Evolutionary conservation across 2,113 vertebrate genomes (phyloP), one percentile per base, ranked within the genome.

Genomic region (Oncorhynchus kisutch): DNA sequence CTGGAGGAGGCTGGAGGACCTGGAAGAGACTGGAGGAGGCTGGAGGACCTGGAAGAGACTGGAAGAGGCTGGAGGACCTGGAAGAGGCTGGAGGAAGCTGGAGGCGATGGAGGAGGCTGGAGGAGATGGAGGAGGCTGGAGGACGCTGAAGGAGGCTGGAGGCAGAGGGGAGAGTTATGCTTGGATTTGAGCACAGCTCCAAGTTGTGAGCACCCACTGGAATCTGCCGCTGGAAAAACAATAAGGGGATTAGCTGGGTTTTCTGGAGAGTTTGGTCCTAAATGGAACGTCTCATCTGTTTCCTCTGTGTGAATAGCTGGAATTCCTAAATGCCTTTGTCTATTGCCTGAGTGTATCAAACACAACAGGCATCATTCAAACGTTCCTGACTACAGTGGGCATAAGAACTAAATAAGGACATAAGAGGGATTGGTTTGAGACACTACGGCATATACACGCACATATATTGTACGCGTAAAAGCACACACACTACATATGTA

Each of bases 281-380:
- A 95, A 96, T 96, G 93, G 95, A 94, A 94, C 81, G 96, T 99
- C 96, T 97, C 95, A 94, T 96, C 93, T 92, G 95, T 94, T 97
- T 97, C 96, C 96, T 96, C 94, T 91, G 88, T 92, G 90, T 87
- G 88, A 94, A 95, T 95, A 92, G 92, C 92, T 87, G 78, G 31
- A 85, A 95, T 96, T 93, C 94, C 94, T 91, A 90, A 95, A 95
- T 95, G 94, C 94, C 93, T 96, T 96, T 94, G 94, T 95, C 94
- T 96, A 94, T 94, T 95, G 92, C 92, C 91, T 45, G 78, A 88
- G 83, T 74, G 70, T 74, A 78, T 77, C 60, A 81, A 72, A 88
- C 77, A 77, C 73, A 84, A 88, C 73, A 73, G 68, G 75, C 75
- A 80, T 74, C 70, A 2, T 60, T 49, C 66, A 25, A 48, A 72